Conservation (phyloP, 1,140 invertebrate genomes). For the Trialeurodes vaporariorum region DNA sequence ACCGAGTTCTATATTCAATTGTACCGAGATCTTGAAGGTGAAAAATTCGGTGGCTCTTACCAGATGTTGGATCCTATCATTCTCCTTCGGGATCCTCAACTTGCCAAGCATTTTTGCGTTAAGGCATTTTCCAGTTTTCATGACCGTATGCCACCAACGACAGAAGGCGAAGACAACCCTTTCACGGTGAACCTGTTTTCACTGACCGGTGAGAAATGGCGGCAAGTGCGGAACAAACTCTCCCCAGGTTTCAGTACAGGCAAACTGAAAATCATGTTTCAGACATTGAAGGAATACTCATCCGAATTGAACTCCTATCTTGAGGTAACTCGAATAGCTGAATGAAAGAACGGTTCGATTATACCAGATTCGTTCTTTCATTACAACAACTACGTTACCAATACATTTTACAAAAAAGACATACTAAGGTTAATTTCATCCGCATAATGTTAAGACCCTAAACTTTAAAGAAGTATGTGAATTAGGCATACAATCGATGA, state of each 20-base stretch:
- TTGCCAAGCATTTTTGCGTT: conserved; percentile 35
- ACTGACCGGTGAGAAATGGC: conserved; percentile 29
- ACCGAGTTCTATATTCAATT: no score
- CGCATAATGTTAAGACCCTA: no score
- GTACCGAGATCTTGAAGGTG: no score
- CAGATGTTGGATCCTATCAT: conserved; percentile 21
- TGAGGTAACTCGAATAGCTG: no score
- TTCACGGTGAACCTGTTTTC: conserved; percentile 19
- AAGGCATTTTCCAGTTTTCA: conserved; percentile 39
- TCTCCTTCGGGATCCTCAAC: conserved; percentile 34
- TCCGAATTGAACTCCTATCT: conserved; percentile 28
- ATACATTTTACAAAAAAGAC: no score
- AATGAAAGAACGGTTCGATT: no score
- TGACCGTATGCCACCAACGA: conserved; percentile 21
- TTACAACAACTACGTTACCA: no score
- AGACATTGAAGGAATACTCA: no score
- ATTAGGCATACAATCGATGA: no score
- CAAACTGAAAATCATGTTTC: conserved; percentile 35
- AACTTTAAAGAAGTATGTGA: no score
- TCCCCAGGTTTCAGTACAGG: conserved; percentile 34
- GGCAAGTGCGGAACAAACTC: conserved; percentile 31
- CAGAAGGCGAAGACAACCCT: conserved; percentile 23
- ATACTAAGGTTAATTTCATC: no score
- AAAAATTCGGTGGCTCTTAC: background rate
- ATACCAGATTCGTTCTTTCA: no score